These are phyloP conservation scores for Dryococelus australis DNA, from an alignment of 2,888 invertebrate species.

Conservation along the genomic window DNA sequence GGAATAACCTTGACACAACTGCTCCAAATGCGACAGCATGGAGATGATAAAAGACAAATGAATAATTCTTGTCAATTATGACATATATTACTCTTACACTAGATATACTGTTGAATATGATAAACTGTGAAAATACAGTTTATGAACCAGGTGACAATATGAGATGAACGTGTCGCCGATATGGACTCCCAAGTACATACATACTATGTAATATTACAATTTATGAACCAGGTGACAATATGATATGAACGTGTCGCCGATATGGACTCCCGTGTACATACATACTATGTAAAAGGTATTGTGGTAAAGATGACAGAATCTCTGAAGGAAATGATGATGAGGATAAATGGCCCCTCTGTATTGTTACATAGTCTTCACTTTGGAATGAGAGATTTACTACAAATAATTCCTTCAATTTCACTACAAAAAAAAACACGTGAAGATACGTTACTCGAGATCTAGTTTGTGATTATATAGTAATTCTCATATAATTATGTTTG, in stretches of 20 bases:
- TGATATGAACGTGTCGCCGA: background rate
- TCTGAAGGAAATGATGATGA: background rate
- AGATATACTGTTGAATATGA: constrained; percentile 19
- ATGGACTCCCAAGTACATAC: constrained; percentile 21
- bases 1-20: background rate
- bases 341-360: background rate
- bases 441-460: background rate
- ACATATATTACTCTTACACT: background rate
- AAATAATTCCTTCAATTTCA: background rate
- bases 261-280: background rate
- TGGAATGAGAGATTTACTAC: background rate
- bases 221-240: background rate
- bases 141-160: background rate
- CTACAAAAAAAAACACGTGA: background rate
- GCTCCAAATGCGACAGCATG: background rate
- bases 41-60: constrained; percentile 1
- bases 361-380: background rate
- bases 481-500: background rate
- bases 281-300: background rate
- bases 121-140: constrained; percentile 12
- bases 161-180: background rate
- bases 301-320: background rate
- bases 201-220: constrained; percentile 18
- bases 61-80: background rate
- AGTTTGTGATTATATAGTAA: background rate